phyloP scores from a whole-genome alignment of 1,140 invertebrate species.

The Brachystomella parvula region DNA sequence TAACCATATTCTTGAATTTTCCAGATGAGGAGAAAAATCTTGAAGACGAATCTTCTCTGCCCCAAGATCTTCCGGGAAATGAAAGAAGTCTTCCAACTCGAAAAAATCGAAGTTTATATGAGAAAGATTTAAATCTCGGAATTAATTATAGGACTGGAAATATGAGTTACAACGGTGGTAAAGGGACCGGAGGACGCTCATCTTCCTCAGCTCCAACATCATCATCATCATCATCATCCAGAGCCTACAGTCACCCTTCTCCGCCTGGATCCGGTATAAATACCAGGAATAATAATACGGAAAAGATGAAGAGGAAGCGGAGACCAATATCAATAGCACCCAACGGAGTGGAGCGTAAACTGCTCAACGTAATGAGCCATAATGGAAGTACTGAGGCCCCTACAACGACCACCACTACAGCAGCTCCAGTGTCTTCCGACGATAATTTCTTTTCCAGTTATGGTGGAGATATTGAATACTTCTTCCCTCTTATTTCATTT shows the following conservation, averaged over 20 bases:
- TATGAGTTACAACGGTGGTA: not conserved
- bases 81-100: not conserved
- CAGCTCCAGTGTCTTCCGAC: not conserved
- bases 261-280: not conserved
- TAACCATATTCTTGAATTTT: not conserved
- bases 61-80: not conserved
- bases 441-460: constrained; percentile 32
- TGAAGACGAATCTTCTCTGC: not conserved
- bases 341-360: not conserved
- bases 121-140: not conserved
- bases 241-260: not conserved
- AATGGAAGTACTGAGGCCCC: constrained; percentile 3
- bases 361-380: not conserved
- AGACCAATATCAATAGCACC: not conserved
- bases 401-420: not conserved
- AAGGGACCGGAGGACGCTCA: no score
- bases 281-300: not conserved
- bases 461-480: constrained; percentile 39
- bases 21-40: not conserved
- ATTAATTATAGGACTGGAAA: not conserved
- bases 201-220: not conserved
- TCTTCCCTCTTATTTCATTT: constrained; percentile 35
- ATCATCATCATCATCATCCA: not conserved
- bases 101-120: not conserved
- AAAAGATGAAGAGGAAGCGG: not conserved